phyloP scores from a whole-genome alignment of 2,888 invertebrate genomes.

The Cephus runcator region DNA sequence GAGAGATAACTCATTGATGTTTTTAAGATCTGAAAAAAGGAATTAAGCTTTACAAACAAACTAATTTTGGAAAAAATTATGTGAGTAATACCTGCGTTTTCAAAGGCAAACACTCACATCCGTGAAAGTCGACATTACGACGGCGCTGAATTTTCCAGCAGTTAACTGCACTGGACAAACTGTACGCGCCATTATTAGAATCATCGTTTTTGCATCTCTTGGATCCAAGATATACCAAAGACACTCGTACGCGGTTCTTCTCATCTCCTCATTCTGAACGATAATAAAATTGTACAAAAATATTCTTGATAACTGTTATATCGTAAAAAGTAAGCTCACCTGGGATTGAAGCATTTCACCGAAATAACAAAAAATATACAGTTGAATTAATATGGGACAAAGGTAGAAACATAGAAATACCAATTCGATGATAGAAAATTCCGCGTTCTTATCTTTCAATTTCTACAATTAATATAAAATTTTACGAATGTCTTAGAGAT shows the following conservation, averaged over 20 bases:
- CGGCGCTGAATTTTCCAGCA: too few relatives aligned
- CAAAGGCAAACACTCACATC: too few relatives aligned
- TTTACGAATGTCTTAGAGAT: too few relatives aligned
- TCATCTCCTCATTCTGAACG: background rate
- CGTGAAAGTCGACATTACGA: too few relatives aligned
- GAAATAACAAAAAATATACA: background rate
- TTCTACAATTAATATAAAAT: too few relatives aligned
- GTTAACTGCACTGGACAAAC: too few relatives aligned
- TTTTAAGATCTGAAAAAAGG: constrained; percentile 18
- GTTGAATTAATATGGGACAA: background rate
- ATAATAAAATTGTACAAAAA: background rate
- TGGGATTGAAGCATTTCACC: background rate
- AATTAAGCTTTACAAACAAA: background rate
- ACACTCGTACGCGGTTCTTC: background rate
- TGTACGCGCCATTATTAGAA: too few relatives aligned
- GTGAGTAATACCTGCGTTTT: too few relatives aligned
- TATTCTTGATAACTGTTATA: background rate
- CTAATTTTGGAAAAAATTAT: too few relatives aligned
- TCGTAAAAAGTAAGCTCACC: background rate
- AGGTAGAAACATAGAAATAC: background rate
- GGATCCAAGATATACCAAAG: background rate
- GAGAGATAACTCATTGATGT: constrained; percentile 24
- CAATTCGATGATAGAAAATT: background rate
- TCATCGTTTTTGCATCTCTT: background rate
- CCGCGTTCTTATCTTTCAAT: too few relatives aligned